phyloP scores from a whole-genome alignment of 1,140 invertebrate genomes.

The Papilio machaon region DNA sequence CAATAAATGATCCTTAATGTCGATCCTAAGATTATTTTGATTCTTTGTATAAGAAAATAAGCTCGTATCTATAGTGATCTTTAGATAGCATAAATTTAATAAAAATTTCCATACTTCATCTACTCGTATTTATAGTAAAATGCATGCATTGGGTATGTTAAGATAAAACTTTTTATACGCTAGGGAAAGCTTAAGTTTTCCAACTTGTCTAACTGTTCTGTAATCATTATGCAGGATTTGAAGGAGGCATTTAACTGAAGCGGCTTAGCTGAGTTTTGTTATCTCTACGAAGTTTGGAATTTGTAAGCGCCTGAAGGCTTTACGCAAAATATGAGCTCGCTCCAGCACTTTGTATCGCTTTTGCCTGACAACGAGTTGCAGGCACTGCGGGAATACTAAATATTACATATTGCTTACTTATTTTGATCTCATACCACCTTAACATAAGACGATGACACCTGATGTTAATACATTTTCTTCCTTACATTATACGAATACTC shows the following conservation, averaged over 20 bases:
- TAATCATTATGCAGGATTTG: slow-evolving; percentile 55
- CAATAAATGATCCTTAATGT: background rate
- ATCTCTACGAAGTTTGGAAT: slow-evolving; percentile 69
- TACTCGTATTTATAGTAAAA: background rate
- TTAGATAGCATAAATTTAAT: too few species aligned
- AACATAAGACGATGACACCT: background rate
- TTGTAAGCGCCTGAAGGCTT: slow-evolving; percentile 64
- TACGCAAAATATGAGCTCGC: slow-evolving; percentile 63
- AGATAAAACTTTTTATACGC: slow-evolving; percentile 31
- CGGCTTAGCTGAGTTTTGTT: slow-evolving; percentile 63
- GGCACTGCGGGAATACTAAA: slow-evolving; percentile 31
- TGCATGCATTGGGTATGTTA: background rate
- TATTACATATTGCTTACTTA: background rate
- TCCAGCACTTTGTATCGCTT: slow-evolving; percentile 44
- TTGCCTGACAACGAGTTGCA: slow-evolving; percentile 49
- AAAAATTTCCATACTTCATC: too few species aligned
- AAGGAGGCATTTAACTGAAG: slow-evolving; percentile 56
- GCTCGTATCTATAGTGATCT: too few species aligned
- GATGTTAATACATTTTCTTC: background rate
- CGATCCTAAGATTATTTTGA: background rate
- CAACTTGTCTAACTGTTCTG: slow-evolving; percentile 23
- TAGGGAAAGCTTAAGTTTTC: slow-evolving; percentile 22
- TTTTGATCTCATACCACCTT: background rate
- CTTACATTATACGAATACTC: too few species aligned
- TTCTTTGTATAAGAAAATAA: background rate